A percentile compares a stretch with the other conserved stretches of the same genome.
Conservation (phyloP, 2,113 vertebrate species). For the Xyrauchen texanus region DNA sequence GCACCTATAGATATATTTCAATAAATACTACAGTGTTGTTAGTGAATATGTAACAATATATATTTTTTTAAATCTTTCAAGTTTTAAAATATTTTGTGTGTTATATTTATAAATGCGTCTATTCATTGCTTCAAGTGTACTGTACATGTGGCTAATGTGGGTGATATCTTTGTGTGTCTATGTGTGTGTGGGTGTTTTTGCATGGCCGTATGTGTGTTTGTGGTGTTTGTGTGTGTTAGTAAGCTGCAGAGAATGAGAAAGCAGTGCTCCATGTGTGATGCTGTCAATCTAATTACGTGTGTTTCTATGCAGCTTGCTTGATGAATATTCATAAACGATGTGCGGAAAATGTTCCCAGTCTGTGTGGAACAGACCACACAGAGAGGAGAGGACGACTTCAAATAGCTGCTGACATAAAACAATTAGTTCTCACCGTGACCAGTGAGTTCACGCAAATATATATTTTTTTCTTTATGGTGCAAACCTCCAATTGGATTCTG, state of each 20-base stretch:
- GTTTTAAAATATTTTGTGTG: background rate
- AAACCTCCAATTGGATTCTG: background rate
- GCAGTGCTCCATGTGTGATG: constrained; percentile 13
- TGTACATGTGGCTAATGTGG: background rate
- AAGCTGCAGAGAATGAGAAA: background rate
- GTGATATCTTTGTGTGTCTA: background rate
- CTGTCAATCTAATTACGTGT: constrained; percentile 27
- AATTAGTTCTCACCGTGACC: constrained; percentile 82
- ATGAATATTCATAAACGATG: constrained; percentile 98
- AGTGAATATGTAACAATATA: background rate
- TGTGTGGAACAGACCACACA: constrained; percentile 96
- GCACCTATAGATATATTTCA: background rate
- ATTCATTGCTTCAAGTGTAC: background rate
- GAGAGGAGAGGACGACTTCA: constrained; percentile 92
- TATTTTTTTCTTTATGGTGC: background rate
- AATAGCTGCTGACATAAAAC: constrained; percentile 84
- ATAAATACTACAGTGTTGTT: background rate
- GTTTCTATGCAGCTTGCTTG: constrained; percentile 83
- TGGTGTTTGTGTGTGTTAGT: constrained; percentile 17
- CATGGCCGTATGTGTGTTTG: background rate
- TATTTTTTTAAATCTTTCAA: background rate
- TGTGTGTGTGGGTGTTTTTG: constrained; percentile 4
- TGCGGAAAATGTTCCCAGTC: constrained; percentile 94
- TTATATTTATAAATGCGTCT: background rate
- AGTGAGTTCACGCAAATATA: constrained; percentile 73